Percentiles rank a stretch among this genome's conserved stretches.
phyloP scores from a whole-genome alignment of 2,113 vertebrate species.

The Siphamia tubifer region DNA sequence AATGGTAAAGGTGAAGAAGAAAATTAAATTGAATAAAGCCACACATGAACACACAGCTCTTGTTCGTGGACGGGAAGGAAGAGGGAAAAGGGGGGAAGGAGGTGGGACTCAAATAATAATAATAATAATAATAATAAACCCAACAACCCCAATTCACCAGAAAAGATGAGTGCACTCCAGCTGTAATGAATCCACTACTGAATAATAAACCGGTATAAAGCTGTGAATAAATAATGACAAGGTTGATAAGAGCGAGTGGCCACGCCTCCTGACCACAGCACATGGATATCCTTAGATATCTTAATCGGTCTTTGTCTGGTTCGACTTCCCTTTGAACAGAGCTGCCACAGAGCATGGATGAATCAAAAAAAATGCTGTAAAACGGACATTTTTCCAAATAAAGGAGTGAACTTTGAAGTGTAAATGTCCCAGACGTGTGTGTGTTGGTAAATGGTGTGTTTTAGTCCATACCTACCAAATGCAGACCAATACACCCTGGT shows the following conservation, averaged over 20 bases:
- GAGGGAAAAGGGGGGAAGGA: not conserved
- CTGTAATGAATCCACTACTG: slow-evolving; percentile 39
- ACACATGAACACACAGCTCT: slow-evolving; percentile 27
- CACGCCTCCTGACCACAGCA: slow-evolving; percentile 42
- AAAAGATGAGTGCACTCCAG: slow-evolving; percentile 41
- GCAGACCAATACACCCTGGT: no score
- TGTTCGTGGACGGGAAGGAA: slow-evolving; percentile 25
- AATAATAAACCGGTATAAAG: slow-evolving; percentile 46
- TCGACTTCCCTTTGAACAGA: slow-evolving; percentile 70
- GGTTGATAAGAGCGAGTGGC: not conserved
- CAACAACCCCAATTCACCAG: slow-evolving; percentile 5
- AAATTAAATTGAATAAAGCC: slow-evolving; percentile 39
- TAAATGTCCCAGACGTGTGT: no score
- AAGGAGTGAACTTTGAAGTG: no score
- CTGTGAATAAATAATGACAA: slow-evolving; percentile 47
- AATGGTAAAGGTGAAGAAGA: slow-evolving; percentile 44
- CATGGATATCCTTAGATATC: slow-evolving; percentile 76
- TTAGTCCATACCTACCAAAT: no score
- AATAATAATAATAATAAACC: no score
- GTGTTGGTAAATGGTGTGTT: no score
- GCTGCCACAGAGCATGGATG: slow-evolving; percentile 4
- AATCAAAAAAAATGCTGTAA: no score
- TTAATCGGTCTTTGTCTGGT: slow-evolving; percentile 52
- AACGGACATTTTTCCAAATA: no score
- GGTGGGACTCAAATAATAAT: slow-evolving; percentile 18